A percentile compares a stretch with the other conserved stretches of the same genome.
phyloP scores from a whole-genome alignment of 64 coral and sea anemone genomes.

The Montipora capricornis region DNA sequence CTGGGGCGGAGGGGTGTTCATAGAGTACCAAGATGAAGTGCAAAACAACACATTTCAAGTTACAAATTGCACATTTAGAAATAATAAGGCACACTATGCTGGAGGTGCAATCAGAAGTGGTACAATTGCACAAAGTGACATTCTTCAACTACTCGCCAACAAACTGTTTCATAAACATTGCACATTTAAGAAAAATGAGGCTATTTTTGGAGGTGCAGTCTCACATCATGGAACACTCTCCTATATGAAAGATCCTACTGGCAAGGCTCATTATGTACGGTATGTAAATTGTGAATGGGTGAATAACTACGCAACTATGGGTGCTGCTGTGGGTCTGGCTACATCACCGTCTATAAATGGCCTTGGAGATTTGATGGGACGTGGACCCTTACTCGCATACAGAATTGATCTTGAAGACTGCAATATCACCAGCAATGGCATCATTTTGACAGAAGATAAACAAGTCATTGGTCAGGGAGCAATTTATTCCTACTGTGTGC shows the following conservation, averaged over 20 bases:
- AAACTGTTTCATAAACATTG: slow-evolving; percentile 58
- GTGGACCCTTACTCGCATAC: slow-evolving; percentile 53
- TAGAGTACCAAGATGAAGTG: slow-evolving; percentile 65
- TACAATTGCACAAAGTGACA: background rate
- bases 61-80: slow-evolving; percentile 36
- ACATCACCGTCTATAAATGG: slow-evolving; percentile 16
- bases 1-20: slow-evolving; percentile 79
- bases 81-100: slow-evolving; percentile 59
- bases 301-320: slow-evolving; percentile 75
- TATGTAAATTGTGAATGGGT: slow-evolving; percentile 65
- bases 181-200: slow-evolving; percentile 55
- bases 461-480: slow-evolving; percentile 80
- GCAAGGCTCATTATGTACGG: slow-evolving; percentile 12
- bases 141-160: background rate
- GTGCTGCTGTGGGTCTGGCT: slow-evolving; percentile 77
- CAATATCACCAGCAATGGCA: slow-evolving; percentile 53
- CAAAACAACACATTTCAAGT: slow-evolving; percentile 69
- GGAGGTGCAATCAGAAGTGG: slow-evolving; percentile 81
- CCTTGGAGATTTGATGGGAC: background rate
- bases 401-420: slow-evolving; percentile 68
- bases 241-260: background rate
- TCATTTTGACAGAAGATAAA: slow-evolving; percentile 57
- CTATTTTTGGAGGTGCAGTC: slow-evolving; percentile 64
- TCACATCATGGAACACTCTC: slow-evolving; percentile 64
- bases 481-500: slow-evolving; percentile 75